Base-by-base conservation (phyloP, 2,113 vertebrate genomes). In the Phycodurus eques region DNA sequence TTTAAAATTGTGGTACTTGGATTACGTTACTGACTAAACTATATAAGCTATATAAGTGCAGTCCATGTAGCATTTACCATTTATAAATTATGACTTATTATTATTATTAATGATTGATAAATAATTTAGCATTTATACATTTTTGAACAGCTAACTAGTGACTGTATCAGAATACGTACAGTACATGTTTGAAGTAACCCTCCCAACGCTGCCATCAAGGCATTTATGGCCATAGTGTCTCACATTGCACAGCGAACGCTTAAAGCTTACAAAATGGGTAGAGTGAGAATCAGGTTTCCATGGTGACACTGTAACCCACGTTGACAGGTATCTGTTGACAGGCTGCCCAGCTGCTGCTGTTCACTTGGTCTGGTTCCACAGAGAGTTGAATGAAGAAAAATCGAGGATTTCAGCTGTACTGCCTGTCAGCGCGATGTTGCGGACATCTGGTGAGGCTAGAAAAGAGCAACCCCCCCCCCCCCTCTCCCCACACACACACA, bases 361-460 rank as follows among this genome's bases (percentile, higher is more conserved):
- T 79, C 76, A 75, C 59, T 86, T 80, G 76, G 74, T 70, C 67
- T 80, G 68, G 80, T 77, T 83, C 83, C 78, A 83, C 78, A 64
- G 71, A 83, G 77, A 83, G 74, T 66, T 73, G 17, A 80, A 74
- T 33, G 68, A 59, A 75, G 61, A 72, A 76, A 68, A 67, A 69
- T 61, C n/a, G 66, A 74, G 74, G 71, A 79, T 79, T 74, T 81
- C 79, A 63, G 77, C 77, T 69, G 80, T 13, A 31, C 77, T 78
- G 83, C 67, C 80, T 89, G 83, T 85, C 86, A 83, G 60, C 71
- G 78, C 56, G 54, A 13, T 70, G 77, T 51, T 80, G 51, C 54
- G 53, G 67, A 72, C 76, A 73, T 70, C 72, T 3, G 63, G 62
- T 66, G 49, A 79, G 72, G 71, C 68, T 67, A 65, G 33, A 49